Conservation (phyloP, 2,888 invertebrate genomes). For the Salpingus planirostris region DNA sequence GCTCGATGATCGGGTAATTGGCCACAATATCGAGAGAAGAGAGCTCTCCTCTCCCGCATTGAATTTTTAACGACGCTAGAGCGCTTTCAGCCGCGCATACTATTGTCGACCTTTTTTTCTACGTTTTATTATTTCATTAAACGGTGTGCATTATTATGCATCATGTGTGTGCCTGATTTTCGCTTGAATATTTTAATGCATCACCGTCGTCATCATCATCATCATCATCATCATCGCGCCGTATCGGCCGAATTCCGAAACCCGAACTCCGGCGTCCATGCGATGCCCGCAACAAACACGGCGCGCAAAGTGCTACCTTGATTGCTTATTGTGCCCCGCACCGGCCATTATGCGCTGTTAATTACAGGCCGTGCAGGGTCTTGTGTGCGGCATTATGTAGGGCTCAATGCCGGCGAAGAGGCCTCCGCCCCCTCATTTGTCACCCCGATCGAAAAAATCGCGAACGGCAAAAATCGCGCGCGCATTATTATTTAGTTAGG, state of each 20-base stretch:
- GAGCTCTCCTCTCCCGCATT: slow-evolving; percentile 18
- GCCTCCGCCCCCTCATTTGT: too few species aligned
- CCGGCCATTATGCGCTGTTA: slow-evolving; percentile 9
- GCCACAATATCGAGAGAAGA: slow-evolving; percentile 22
- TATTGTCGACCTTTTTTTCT: slow-evolving; percentile 7
- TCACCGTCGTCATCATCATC: too few species aligned
- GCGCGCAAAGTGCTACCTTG: slow-evolving; percentile 4
- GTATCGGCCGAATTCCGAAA: too few species aligned
- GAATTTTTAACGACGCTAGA: slow-evolving; percentile 18
- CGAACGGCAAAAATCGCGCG: too few species aligned
- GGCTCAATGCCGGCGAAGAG: too few species aligned
- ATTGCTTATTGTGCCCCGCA: slow-evolving; percentile 8
- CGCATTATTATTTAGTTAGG: slow-evolving; percentile 20
- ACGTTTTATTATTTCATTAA: slow-evolving; percentile 2
- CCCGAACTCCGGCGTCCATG: too few species aligned
- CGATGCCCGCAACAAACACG: too few species aligned
- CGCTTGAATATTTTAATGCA: too few species aligned
- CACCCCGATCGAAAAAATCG: too few species aligned
- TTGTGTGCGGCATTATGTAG: too few species aligned
- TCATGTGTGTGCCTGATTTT: too few species aligned
- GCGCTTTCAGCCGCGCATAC: slow-evolving; percentile 13
- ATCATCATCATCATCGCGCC: too few species aligned
- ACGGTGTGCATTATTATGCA: slow-evolving; percentile 3
- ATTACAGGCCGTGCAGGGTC: slow-evolving; percentile 7
- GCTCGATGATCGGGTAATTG: slow-evolving; percentile 19